phyloP scores from a whole-genome alignment of 2,888 invertebrate genomes.

The Eupithecia insigniata region DNA sequence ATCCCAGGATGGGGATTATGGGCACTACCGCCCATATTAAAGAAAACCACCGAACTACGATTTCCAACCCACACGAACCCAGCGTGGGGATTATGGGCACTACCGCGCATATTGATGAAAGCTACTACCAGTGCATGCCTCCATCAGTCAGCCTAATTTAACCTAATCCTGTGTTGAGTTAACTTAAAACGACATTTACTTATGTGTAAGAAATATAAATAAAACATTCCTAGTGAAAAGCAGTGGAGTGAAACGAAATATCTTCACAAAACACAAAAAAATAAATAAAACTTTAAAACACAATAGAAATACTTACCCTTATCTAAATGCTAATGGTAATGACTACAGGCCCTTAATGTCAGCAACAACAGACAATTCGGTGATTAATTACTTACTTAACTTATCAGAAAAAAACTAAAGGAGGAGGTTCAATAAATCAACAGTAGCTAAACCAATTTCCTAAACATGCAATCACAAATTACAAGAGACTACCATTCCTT shows the following conservation, averaged over 20 bases:
- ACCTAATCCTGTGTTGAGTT: not conserved
- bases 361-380: conserved; percentile 15
- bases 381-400: conserved; percentile 26
- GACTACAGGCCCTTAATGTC: conserved; percentile 33
- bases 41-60: no score
- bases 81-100: no score
- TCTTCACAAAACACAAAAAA: not conserved
- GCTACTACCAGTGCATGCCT: no score
- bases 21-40: no score
- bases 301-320: conserved; percentile 30
- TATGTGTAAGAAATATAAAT: not conserved
- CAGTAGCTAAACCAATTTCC: conserved; percentile 22
- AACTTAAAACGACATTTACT: not conserved
- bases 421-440: conserved; percentile 32
- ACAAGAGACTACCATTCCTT: not conserved
- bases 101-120: no score
- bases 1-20: no score
- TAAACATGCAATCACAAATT: conserved; percentile 20
- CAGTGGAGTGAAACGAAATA: not conserved
- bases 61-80: no score
- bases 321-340: conserved; percentile 33
- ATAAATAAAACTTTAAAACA: conserved; percentile 17
- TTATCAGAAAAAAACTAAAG: conserved; percentile 22
- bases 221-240: not conserved
- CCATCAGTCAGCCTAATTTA: no score